Evolutionary conservation across 2,888 invertebrate genomes (phyloP).

Genomic region (Brachyptera putata): DNA sequence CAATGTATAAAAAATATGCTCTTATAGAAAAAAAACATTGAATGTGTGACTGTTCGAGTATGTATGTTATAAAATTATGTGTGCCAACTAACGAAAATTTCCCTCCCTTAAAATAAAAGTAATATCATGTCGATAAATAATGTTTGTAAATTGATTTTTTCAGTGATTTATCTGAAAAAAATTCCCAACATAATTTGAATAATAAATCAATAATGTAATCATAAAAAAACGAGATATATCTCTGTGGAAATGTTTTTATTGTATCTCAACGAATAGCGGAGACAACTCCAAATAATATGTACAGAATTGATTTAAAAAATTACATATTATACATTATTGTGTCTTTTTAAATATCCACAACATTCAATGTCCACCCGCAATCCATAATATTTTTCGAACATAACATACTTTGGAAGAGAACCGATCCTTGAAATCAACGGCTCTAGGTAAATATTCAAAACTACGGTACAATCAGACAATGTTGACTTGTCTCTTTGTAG

Average conservation of each 20-base stretch:
- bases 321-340: conserved; percentile 6
- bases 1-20: neutral
- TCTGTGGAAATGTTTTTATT: conserved; percentile 5
- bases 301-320: conserved; percentile 11
- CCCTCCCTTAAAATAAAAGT: conserved; percentile 1
- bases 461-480: conserved; percentile 11
- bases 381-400: neutral
- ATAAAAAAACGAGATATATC: neutral
- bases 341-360: neutral
- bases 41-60: conserved; percentile 14
- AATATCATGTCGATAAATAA: neutral
- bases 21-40: neutral
- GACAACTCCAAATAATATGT: neutral
- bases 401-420: conserved; percentile 8
- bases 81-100: conserved; percentile 19
- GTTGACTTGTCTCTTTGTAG: conserved; percentile 11
- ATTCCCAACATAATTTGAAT: conserved; percentile 5
- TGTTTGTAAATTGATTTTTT: conserved; percentile 1
- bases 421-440: neutral
- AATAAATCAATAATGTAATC: conserved; percentile 13
- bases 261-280: neutral
- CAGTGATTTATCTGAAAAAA: neutral
- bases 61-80: conserved; percentile 19
- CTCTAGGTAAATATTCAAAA: conserved; percentile 17
- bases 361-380: neutral